Base-by-base conservation (phyloP, 2,797 vertebrate species). In the Phaenicophaeus curvirostris region DNA sequence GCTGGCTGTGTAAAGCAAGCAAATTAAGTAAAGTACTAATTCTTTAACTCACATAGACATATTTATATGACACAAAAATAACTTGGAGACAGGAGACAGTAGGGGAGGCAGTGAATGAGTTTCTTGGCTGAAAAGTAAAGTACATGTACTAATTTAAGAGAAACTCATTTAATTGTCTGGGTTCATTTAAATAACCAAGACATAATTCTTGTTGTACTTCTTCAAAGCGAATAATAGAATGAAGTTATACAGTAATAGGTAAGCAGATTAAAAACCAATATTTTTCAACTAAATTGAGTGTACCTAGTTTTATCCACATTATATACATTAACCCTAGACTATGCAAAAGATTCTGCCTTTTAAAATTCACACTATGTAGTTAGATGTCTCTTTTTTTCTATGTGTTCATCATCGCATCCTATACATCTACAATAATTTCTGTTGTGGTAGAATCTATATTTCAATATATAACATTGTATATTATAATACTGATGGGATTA, bases 1-100 rank as follows among this genome's bases (percentile, higher is more conserved):
- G n/a, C 15, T 80, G n/a, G 25, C 46, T 65, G 12, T 3, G 6
- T 72, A 85, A 93, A 77, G 54, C 21, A 17, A 82, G 10, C 9
- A 89, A 87, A 89, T 85, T 92, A 89, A 58, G 35, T 90, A 82
- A 95, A 91, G 69, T 72, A 77, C 21, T 21, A n/a, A 41, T 80
- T 55, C 35, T 89, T 87, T 91, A 58, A 81, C 55, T 94, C 87
- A 8, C 25, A 50, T 6, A 85, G 68, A 66, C 46, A 48, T 33
- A 73, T 16, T n/a, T 54, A 66, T 75, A 65, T 24, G 75, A 89
- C 39, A 68, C 21, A 75, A 68, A 46, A 90, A 90, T 66, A 78
- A 20, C 50, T 67, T 86, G 77, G 58, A 69, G 69, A 80, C 33
- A 61, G 51, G 62, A 87, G 31, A 74, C n/a, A 78, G 48, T 46